Evolutionary conservation across 23 tunicate genomes (phyloP), one percentile per base, ranked within the genome.

Genomic region (Trididemnum nubilum): DNA sequence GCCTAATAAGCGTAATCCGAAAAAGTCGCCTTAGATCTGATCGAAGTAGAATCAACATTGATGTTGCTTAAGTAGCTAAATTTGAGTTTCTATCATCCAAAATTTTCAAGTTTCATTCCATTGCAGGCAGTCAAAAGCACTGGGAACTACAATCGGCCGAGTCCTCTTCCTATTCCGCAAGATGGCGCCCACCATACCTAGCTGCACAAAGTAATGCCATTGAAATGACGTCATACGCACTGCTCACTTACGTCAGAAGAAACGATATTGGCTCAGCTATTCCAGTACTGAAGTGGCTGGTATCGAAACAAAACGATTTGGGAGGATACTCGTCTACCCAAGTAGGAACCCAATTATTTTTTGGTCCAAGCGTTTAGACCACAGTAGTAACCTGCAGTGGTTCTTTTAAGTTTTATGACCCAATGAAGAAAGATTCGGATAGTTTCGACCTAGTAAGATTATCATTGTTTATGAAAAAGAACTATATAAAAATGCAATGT

Each of bases 261-360:
- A 51, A 67, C 9, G 93, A 89, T 49, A 31, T 89, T 2, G 71
- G 80, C 2, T 35, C 69, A 4, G 89, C 95, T 1, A 27, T 85
- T n/a, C 88, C 88, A 0, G 79, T 89, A 65, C 52, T 89, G 71
- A 77, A 81, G 32, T 89, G 95, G 95, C 58, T 80, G 18, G 59
- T 85, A 9, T 89, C 95, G 38, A 84, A 83, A 36, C 83, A 89
- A 52, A 89, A 89, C 54, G 67, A 79, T 0, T 77, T 87, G 35
- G 95, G 95, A 50, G 95, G 95, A 18, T 89, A 87, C 34, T 52
- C 79, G 33, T 77, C 89, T 15, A 89, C 95, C 0, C 95, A 89
- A 54, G 91, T 87, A 71, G 24, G 81, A 44, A 44, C 15, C 15
- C n/a, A n/a, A n/a, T n/a, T n/a, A n/a, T n/a, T 12, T 50, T 50